A percentile compares a stretch with the other conserved stretches of the same genome.
These are phyloP conservation scores for Rhincodon typus DNA, from an alignment of 2,797 vertebrate genomes.

Conservation along the genomic window DNA sequence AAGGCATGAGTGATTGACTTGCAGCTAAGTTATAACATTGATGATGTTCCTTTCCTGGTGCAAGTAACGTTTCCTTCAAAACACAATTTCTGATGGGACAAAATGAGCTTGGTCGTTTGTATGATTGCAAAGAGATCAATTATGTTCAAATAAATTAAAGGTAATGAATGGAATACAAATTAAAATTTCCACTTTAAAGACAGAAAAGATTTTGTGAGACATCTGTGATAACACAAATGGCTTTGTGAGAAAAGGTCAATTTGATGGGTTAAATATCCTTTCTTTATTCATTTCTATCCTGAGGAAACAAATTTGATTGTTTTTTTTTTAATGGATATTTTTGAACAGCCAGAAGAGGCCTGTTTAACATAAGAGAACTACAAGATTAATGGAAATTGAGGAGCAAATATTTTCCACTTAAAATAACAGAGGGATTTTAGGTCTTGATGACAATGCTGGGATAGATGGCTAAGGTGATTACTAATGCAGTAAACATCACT, in stretches of 20 bases:
- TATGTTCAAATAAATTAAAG: neutral
- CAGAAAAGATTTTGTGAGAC: neutral
- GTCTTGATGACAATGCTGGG: neutral
- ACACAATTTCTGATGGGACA: neutral
- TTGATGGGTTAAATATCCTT: neutral
- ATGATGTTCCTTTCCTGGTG: neutral
- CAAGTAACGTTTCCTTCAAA: neutral
- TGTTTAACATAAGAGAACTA: neutral
- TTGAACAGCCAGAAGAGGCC: neutral
- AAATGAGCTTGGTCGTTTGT: neutral
- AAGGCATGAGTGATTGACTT: neutral
- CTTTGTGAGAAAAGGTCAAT: no score
- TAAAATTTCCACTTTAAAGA: neutral
- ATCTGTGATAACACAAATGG: neutral
- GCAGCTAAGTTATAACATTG: neutral
- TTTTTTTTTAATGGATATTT: neutral
- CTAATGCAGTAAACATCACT: no score
- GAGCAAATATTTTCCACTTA: neutral
- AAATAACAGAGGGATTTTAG: neutral
- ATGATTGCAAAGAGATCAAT: neutral
- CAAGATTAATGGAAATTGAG: neutral
- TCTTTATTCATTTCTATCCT: neutral
- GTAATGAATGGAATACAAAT: neutral
- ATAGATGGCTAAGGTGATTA: no score
- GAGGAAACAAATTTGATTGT: neutral